These are phyloP conservation scores for Heliocidaris tuberculata DNA, from an alignment of 35 echinoderm and acorn worm genomes.

Conservation along the genomic window DNA sequence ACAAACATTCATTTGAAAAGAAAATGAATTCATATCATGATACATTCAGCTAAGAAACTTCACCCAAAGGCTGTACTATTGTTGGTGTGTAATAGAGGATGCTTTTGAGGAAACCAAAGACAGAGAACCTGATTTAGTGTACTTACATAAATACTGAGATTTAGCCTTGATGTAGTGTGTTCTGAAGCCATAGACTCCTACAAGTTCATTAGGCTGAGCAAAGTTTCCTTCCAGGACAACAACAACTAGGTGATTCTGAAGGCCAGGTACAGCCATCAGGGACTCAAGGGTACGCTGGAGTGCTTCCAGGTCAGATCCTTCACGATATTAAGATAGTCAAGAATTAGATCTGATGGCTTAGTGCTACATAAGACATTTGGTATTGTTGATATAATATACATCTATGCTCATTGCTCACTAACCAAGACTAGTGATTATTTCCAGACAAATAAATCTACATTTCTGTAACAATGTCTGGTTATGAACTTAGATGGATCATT, in stretches of 20 bases:
- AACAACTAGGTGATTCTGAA: constrained; percentile 17
- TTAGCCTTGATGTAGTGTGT: constrained; percentile 61
- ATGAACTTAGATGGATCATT: too few species aligned
- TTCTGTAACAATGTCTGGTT: too few species aligned
- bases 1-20: too few species aligned
- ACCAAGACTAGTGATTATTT: too few species aligned
- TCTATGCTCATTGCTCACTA: too few species aligned
- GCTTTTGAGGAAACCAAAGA: too few species aligned
- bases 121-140: not conserved
- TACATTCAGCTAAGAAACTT: too few species aligned
- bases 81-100: too few species aligned
- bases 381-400: too few species aligned
- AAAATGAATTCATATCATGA: too few species aligned
- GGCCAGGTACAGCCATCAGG: constrained; percentile 61
- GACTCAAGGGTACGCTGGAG: constrained; percentile 73
- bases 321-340: not conserved
- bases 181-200: constrained; percentile 75
- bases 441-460: too few species aligned
- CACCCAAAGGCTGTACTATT: too few species aligned
- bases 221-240: constrained; percentile 82
- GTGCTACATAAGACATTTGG: not conserved
- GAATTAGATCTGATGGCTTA: not conserved
- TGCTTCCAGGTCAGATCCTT: constrained; percentile 71
- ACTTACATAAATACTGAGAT: constrained; percentile 63
- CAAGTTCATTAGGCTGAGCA: constrained; percentile 77